Evolutionary conservation across 2,888 invertebrate genomes (phyloP).

Genomic region (Phorcus lineatus): DNA sequence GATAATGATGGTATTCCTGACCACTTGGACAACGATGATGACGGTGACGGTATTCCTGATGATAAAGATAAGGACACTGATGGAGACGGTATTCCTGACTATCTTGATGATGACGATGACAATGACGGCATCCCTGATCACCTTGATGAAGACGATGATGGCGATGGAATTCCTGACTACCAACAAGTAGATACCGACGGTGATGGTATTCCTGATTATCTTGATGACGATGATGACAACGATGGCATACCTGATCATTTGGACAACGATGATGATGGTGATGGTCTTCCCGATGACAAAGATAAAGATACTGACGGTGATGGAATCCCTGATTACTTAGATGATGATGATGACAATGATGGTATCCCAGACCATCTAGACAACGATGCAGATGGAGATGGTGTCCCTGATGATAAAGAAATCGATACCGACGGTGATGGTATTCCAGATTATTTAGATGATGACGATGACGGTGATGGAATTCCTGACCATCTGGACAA

Average conservation of each 20-base stretch:
- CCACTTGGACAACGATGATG: constrained; percentile 54
- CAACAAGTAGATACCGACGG: constrained; percentile 43
- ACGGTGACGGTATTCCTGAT: constrained; percentile 60
- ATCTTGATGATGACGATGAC: constrained; percentile 58
- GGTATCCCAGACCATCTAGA: constrained; percentile 52
- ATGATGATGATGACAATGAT: constrained; percentile 51
- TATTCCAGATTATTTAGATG: constrained; percentile 57
- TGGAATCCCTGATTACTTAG: constrained; percentile 59
- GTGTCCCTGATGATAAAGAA: constrained; percentile 42
- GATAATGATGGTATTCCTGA: constrained; percentile 53
- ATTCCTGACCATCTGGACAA: constrained; percentile 48
- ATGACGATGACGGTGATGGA: constrained; percentile 61
- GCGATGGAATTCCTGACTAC: constrained; percentile 60
- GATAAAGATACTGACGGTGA: constrained; percentile 53
- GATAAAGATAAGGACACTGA: constrained; percentile 47
- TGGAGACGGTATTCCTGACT: constrained; percentile 65
- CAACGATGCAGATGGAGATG: constrained; percentile 54
- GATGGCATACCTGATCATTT: constrained; percentile 59
- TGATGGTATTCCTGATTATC: constrained; percentile 65
- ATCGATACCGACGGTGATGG: constrained; percentile 62
- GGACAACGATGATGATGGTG: constrained; percentile 63
- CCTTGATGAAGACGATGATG: constrained; percentile 52
- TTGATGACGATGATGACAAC: constrained; percentile 59
- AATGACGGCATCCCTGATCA: constrained; percentile 55
- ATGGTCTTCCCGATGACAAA: constrained; percentile 60